Evolutionary conservation across 1,140 invertebrate species (phyloP), one percentile per base, ranked within the genome.

Genomic region (Lanistes nyassanus): DNA sequence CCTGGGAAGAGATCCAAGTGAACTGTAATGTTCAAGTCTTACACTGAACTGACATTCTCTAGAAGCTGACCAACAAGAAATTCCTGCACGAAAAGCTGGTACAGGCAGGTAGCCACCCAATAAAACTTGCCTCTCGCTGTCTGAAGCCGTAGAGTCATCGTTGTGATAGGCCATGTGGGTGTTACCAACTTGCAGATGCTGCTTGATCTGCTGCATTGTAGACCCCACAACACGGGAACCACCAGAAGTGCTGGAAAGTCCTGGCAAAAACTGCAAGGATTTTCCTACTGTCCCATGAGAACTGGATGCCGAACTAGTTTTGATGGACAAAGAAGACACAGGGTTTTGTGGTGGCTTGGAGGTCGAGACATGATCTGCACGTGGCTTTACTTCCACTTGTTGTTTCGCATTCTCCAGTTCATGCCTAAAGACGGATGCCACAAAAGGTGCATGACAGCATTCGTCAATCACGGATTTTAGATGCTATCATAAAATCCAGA

Each of bases 371-470:
- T n/a, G 37, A 47, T 69, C 47, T 31, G 56, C 11, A n/a, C 23
- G 3, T 9, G 56, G 3, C 64, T 79, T 56, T 66, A 67, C 55
- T 34, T 64, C 56, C 37, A 76, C 58, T 53, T 80, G 76, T 53
- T 73, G 64, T 29, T 80, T 76, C 36, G 62, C 51, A 7, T 73
- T 56, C n/a, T 74, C 53, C 34, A 72, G 74, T 67, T 76, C 75
- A 39, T 78, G 58, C 51, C 74, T 77, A 51, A 29, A 73, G 39
- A 31, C 1, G 71, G 53, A 39, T 56, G 51, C 9, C 21, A 31
- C 2, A 34, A 69, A n/a, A 69, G n/a, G n/a, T 60, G 56, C 56
- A 11, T 60, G 1, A 23, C 56, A 26, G n/a, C 56, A 26, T 31
- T 60, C 13, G 42, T 47, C 5, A 47, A 9, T 0, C 9, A 47